Evolutionary conservation across 2,797 vertebrate genomes (phyloP).

Genomic region (Gymnocypris eckloni): DNA sequence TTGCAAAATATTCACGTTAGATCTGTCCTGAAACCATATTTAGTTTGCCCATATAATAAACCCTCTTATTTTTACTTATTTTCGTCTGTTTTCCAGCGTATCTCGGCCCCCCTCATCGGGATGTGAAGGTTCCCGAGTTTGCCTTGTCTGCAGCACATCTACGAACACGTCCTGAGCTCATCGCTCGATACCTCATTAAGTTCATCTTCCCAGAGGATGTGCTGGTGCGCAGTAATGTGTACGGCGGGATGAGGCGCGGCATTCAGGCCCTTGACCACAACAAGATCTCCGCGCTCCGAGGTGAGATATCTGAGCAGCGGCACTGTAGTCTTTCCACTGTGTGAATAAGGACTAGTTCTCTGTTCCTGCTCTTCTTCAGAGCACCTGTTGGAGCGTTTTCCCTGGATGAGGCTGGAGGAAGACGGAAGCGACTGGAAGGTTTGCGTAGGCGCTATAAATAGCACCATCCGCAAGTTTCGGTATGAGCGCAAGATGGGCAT

Average conservation of each 20-base stretch:
- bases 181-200: constrained; percentile 77
- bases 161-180: constrained; percentile 72
- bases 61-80: neutral
- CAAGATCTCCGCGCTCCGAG: constrained; percentile 80
- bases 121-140: constrained; percentile 72
- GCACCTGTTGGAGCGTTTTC: constrained; percentile 78
- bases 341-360: neutral
- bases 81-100: constrained; percentile 66
- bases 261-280: constrained; percentile 74
- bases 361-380: constrained; percentile 69
- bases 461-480: constrained; percentile 75
- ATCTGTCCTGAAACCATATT: neutral
- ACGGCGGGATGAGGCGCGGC: constrained; percentile 59
- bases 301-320: constrained; percentile 60
- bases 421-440: constrained; percentile 79
- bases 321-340: neutral
- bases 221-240: constrained; percentile 68
- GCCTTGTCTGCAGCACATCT: constrained; percentile 73
- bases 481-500: constrained; percentile 64
- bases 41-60: neutral
- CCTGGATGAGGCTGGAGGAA: constrained; percentile 75
- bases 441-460: constrained; percentile 81
- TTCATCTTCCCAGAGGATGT: constrained; percentile 77
- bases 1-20: neutral
- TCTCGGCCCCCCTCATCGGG: constrained; percentile 78